phyloP scores from a whole-genome alignment of 2,888 invertebrate genomes.

The Lepidocyrtinus sp. region DNA sequence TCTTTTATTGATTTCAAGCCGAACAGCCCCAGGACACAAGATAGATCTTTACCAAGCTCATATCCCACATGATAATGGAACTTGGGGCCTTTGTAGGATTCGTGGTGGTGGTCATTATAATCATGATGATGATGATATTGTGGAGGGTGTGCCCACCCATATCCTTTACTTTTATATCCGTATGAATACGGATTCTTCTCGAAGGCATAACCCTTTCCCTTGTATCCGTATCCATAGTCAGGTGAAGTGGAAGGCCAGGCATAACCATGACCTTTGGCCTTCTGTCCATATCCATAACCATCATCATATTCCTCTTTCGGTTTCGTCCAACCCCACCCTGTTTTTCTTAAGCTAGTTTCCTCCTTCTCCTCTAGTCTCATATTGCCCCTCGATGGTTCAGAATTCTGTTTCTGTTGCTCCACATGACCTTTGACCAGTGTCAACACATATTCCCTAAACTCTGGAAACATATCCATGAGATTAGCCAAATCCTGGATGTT shows the following conservation, averaged over 20 bases:
- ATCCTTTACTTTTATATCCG: too few relatives aligned
- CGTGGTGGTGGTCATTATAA: neutral
- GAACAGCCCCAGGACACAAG: constrained; percentile 46
- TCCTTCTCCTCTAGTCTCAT: neutral
- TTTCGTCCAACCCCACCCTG: neutral
- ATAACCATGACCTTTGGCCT: neutral
- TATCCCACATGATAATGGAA: constrained; percentile 48
- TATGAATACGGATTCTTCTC: too few relatives aligned
- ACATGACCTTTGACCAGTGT: constrained; percentile 28
- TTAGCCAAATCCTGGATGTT: constrained; percentile 42
- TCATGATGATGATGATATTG: constrained; percentile 6
- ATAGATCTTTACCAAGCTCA: constrained; percentile 52
- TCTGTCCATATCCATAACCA: neutral
- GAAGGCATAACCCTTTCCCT: too few relatives aligned
- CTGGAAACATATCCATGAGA: constrained; percentile 52
- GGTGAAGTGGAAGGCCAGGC: neutral
- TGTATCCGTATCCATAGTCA: constrained; percentile 6
- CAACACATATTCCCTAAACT: constrained; percentile 46
- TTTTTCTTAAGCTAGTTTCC: too few relatives aligned
- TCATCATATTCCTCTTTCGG: neutral
- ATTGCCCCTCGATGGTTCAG: neutral
- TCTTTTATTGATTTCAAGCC: constrained; percentile 54
- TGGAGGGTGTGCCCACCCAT: neutral
- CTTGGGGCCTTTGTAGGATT: constrained; percentile 34
- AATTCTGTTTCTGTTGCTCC: constrained; percentile 14